Evolutionary conservation across 2,888 invertebrate species (phyloP), one percentile per base, ranked within the genome.

Genomic region (Andrena marginata): DNA sequence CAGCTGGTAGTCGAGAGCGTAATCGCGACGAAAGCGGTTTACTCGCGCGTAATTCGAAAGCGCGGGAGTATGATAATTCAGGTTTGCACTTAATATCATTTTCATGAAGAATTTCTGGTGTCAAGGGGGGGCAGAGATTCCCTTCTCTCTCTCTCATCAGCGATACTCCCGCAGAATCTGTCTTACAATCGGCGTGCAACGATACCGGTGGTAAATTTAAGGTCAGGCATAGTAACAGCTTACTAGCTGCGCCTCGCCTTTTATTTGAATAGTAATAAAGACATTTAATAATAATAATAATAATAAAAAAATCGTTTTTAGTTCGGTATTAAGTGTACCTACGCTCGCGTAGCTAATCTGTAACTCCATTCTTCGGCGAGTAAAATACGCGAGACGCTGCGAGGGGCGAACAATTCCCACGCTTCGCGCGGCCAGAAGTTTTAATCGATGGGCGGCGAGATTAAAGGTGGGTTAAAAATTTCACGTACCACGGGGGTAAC

Each of bases 401-500:
- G 10, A 29, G 60, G n/a, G 26, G 0, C 77, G 68, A 63, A 33
- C 23, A 65, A 51, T 60, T 31, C 16, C 49, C 31, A 33, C 49
- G 68, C 10, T 23, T 49, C 23, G 49, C 16, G 29, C 20, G 16
- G n/a, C 6, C 59, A 48, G n/a, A 59, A 72, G 67, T 63, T 62
- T 79, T 49, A 31, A 35, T 31, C 51, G 62, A 60, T 65, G 54
- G 26, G 23, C 62, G 33, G 1, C 42, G n/a, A 35, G 48, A 67
- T 67, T 62, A 72, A 80, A 72, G 29, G 72, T 29, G 73, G 64
- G 68, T 63, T 59, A 65, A 76, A 76, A 70, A 70, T 73, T 79
- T 73, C 72, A 42, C 68, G 63, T 23, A 26, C 20, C 49, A 6
- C 48, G 42, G 26, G 51, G 42, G 20, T 60, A 67, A 74, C 70